Evolutionary conservation across 2,888 invertebrate species (phyloP), one percentile per base, ranked within the genome.

Genomic region (Panopea generosa): DNA sequence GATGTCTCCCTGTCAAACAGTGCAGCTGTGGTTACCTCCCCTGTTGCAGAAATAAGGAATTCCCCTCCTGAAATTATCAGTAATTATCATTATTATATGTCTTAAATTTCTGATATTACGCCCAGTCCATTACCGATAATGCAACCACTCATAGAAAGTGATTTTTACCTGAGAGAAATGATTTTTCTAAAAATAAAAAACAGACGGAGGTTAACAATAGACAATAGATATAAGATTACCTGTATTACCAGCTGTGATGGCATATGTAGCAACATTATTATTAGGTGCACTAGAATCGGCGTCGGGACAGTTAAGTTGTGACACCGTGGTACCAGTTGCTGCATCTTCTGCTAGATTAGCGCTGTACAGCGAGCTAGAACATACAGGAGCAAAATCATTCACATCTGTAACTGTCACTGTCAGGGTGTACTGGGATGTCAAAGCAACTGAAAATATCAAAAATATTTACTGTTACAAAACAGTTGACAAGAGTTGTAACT

Each of bases 331-430:
- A 2, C 75, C 77, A 2, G 75, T 55, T 6, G 83, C 26, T 2
- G 73, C 61, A n/a, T 77, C 69, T 52, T 89, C 90, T 0, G 84
- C 53, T 9, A 91, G 49, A 27, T 71, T 77, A 2, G 69, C 81
- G 20, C 62, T 70, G 27, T 83, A 82, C 18, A 73, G 68, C 4
- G 81, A 73, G 47, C 78, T 69, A 2, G 82, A 67, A 59, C 89
- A 91, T 0, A 61, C 66, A 6, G 91, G 91, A 0, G 67, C 33
- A 63, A 90, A 85, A 73, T 90, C 89, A 70, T 90, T 90, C 7
- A 84, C 72, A 65, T 90, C 88, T 7, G 70, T 55, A 9, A 90
- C 65, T 1, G 59, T 67, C 0, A 90, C 77, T 0, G 72, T 77
- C 16, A 90, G 45, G 0, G 77, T 85, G 18, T 83, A 71, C 14